phyloP scores from a whole-genome alignment of 2,113 vertebrate species.

The Poeciliopsis retropinna region DNA sequence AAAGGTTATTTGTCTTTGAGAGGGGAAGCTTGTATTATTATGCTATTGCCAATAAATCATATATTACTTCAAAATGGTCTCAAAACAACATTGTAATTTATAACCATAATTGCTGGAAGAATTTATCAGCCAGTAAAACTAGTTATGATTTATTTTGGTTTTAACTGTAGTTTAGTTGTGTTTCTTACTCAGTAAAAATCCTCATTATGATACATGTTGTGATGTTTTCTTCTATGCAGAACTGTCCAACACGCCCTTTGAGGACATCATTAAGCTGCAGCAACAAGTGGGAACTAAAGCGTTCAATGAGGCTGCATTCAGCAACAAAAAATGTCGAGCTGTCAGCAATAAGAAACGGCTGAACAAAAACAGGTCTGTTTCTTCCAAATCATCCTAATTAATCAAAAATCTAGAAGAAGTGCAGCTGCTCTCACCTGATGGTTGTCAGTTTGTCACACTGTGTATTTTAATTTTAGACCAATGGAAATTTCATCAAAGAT shows the following conservation, averaged over 20 bases:
- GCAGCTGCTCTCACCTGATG: neutral
- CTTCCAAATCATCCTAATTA: neutral
- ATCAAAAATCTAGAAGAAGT: neutral
- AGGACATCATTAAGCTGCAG: slow-evolving; percentile 77
- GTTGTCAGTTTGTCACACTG: neutral
- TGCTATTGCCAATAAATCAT: no score
- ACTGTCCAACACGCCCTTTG: slow-evolving; percentile 79
- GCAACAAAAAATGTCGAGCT: neutral
- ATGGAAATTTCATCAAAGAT: slow-evolving; percentile 90
- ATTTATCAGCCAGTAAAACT: no score
- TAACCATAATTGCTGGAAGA: no score
- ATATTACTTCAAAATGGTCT: no score
- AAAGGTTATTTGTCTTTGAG: no score
- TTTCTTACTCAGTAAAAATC: neutral
- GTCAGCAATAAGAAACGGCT: slow-evolving; percentile 52
- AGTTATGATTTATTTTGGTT: neutral
- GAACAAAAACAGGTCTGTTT: slow-evolving; percentile 75
- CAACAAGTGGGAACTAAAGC: slow-evolving; percentile 78
- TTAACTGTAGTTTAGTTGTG: neutral
- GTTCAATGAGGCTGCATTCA: slow-evolving; percentile 69
- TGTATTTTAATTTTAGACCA: slow-evolving; percentile 76
- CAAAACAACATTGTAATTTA: no score
- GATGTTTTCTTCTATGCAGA: slow-evolving; percentile 45
- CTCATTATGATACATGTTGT: neutral
- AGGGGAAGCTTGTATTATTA: no score